A percentile compares a stretch with the other conserved stretches of the same genome.
Conservation (phyloP, 1,140 invertebrate genomes). For the Ericerus pela region DNA sequence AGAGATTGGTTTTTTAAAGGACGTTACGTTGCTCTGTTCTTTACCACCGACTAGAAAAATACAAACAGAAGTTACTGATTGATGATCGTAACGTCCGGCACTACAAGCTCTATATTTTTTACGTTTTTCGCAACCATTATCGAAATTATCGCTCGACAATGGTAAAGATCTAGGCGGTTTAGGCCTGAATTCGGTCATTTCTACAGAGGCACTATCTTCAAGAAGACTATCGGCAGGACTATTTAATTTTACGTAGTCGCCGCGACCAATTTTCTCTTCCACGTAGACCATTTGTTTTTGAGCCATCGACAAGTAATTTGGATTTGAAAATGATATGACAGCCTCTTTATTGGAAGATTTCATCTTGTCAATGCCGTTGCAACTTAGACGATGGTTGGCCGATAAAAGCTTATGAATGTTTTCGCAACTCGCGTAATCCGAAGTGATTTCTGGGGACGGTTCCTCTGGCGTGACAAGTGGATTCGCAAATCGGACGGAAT, state of each 20-base stretch:
- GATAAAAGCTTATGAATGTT: constrained; percentile 36
- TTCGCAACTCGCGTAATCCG: constrained; percentile 61
- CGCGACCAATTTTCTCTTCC: constrained; percentile 1
- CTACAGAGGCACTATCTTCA: constrained; percentile 25
- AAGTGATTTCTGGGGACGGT: constrained; percentile 45
- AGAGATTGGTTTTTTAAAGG: constrained; percentile 47
- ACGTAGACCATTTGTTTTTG: not conserved
- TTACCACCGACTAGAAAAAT: constrained; percentile 48
- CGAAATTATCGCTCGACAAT: constrained; percentile 23
- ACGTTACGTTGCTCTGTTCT: constrained; percentile 48
- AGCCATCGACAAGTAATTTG: not conserved
- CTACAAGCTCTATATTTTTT: constrained; percentile 34
- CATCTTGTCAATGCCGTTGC: not conserved
- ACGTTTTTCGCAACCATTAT: constrained; percentile 24
- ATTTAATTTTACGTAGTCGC: constrained; percentile 21
- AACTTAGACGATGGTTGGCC: not conserved
- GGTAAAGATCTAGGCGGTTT: constrained; percentile 32
- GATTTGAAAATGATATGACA: not conserved
- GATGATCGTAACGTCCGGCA: constrained; percentile 31
- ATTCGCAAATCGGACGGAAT: constrained; percentile 40
- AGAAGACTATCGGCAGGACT: constrained; percentile 28
- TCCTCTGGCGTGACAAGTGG: constrained; percentile 41
- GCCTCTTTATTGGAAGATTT: not conserved
- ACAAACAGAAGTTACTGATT: constrained; percentile 37
- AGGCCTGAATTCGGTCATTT: constrained; percentile 27